Evolutionary conservation across 2,888 invertebrate species (phyloP).

Genomic region (Alviniconcha strummeri): DNA sequence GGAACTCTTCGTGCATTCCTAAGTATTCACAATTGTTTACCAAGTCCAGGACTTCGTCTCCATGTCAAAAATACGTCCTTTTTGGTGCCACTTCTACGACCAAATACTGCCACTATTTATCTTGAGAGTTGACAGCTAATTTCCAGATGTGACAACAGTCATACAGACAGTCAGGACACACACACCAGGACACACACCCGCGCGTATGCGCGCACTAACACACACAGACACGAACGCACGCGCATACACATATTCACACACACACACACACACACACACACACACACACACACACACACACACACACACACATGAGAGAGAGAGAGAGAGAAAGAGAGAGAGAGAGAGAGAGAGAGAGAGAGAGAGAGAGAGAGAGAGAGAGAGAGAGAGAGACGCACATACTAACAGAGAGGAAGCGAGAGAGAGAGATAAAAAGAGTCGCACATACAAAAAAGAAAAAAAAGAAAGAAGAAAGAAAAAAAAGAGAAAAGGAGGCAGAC

Average conservation of each 20-base stretch:
- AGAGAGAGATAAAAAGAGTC: conserved; percentile 29
- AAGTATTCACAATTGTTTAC: too few relatives aligned
- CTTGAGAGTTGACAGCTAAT: too few relatives aligned
- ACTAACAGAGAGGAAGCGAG: background rate
- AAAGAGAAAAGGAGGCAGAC: background rate
- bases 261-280: conserved; percentile 17
- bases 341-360: conserved; percentile 8
- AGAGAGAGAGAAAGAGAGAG: background rate
- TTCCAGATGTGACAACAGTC: background rate
- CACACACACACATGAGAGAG: background rate
- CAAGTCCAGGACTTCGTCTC: too few relatives aligned
- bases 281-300: background rate
- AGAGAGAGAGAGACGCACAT: conserved; percentile 21
- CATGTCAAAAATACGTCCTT: too few relatives aligned
- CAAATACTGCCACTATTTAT: too few relatives aligned
- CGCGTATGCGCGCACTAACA: conserved; percentile 24
- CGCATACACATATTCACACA: conserved; percentile 25
- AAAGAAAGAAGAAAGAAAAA: background rate
- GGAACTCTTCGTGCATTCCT: too few relatives aligned
- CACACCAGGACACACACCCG: conserved; percentile 1
- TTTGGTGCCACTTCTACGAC: too few relatives aligned
- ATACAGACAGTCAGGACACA: background rate
- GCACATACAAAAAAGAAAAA: background rate
- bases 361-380: conserved; percentile 17
- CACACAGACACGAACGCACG: conserved; percentile 26